These are phyloP conservation scores for Tachyglossus aculeatus DNA, from an alignment of 2,797 vertebrate species.

Conservation along the genomic window DNA sequence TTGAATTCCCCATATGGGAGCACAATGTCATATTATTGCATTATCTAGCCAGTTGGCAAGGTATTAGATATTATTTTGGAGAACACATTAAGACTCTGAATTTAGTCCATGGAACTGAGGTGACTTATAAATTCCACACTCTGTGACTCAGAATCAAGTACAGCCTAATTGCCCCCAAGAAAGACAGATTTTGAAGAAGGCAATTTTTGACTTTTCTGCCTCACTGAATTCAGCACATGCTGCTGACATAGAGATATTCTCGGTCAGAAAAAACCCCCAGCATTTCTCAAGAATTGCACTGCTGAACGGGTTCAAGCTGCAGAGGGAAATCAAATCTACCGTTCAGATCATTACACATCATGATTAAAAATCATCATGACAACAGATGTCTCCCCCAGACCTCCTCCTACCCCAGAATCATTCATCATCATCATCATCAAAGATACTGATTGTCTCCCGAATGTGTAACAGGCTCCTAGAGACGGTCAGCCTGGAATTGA, in stretches of 20 bases:
- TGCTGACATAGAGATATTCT: slow-evolving; percentile 22
- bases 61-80: slow-evolving; percentile 42
- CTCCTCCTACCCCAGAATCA: no score
- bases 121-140: slow-evolving; percentile 43
- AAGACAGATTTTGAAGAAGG: slow-evolving; percentile 11
- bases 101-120: background rate
- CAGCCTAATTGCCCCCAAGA: slow-evolving; percentile 34
- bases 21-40: slow-evolving; percentile 12
- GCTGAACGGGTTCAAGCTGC: background rate
- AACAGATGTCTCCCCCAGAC: background rate
- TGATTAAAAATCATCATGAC: background rate
- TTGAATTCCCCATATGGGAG: background rate
- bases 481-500: slow-evolving; percentile 6
- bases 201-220: slow-evolving; percentile 24
- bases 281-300: background rate
- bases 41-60: background rate
- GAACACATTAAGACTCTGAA: slow-evolving; percentile 26
- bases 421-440: no score
- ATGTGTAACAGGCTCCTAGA: background rate
- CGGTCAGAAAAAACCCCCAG: slow-evolving; percentile 12
- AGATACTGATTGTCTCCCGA: background rate
- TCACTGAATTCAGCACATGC: slow-evolving; percentile 28
- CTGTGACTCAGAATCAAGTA: slow-evolving; percentile 20
- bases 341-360: background rate
- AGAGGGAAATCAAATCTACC: slow-evolving; percentile 12